Evolutionary conservation across 1,140 invertebrate genomes (phyloP).

Genomic region (Plectrocnemia conspersa): DNA sequence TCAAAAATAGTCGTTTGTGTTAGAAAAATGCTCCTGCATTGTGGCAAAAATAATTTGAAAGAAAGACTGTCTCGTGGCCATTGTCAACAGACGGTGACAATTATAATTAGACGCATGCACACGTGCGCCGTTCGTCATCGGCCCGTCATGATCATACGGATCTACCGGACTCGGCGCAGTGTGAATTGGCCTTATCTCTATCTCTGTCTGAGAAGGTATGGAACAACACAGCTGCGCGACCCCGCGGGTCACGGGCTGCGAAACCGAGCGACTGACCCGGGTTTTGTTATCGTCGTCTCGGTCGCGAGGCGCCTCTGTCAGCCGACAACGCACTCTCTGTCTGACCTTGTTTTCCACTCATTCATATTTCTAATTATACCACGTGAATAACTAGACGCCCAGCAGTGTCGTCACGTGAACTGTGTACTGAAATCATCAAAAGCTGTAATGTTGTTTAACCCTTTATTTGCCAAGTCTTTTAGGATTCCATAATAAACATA

Average conservation of each 20-base stretch:
- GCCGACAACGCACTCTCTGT: too few species aligned
- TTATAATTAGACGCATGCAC: constrained; percentile 4
- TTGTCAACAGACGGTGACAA: too few species aligned
- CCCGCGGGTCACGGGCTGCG: constrained; percentile 2
- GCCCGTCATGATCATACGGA: background rate
- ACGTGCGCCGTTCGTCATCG: background rate
- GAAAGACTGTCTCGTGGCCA: too few species aligned
- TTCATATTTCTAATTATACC: background rate
- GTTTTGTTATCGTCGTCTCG: background rate
- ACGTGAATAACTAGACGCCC: too few species aligned
- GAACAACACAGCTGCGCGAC: constrained; percentile 10
- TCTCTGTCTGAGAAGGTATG: background rate
- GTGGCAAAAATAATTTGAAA: too few species aligned
- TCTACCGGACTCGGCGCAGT: background rate
- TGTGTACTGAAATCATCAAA: too few species aligned
- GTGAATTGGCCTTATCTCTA: background rate
- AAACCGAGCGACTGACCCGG: background rate
- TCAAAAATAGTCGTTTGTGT: too few species aligned
- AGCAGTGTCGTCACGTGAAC: background rate
- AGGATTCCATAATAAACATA: too few species aligned
- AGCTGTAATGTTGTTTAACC: too few species aligned
- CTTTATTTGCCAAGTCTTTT: too few species aligned
- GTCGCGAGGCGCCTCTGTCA: too few species aligned
- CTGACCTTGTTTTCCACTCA: constrained; percentile 1
- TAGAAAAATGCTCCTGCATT: too few species aligned